Evolutionary conservation across 2,888 invertebrate species (phyloP).

Genomic region (Cerastis leucographa): DNA sequence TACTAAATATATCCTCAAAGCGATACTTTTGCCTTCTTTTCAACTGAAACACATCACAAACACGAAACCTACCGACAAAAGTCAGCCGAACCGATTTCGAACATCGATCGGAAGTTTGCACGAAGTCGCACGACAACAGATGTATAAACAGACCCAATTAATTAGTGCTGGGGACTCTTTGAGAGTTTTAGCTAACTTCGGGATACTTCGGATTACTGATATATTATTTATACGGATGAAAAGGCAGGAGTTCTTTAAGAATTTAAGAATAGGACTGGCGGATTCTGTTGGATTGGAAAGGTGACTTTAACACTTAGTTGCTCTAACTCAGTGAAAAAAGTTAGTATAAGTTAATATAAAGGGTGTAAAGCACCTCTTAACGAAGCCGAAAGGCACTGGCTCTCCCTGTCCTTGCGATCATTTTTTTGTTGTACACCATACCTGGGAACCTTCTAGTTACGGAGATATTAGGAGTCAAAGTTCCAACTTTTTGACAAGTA

Average conservation of each 20-base stretch:
- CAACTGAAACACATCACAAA: background rate
- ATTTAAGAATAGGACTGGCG: background rate
- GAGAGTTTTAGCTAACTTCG: constrained; percentile 27
- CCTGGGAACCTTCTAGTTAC: too few relatives aligned
- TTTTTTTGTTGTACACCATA: too few relatives aligned
- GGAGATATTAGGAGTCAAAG: too few relatives aligned
- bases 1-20: background rate
- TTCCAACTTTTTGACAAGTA: too few relatives aligned
- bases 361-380: too few relatives aligned
- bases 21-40: background rate
- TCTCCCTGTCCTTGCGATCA: too few relatives aligned
- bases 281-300: background rate
- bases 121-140: constrained; percentile 23
- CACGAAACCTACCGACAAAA: constrained; percentile 2
- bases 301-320: background rate
- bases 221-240: constrained; percentile 38
- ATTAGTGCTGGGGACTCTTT: constrained; percentile 51
- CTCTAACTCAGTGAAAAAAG: too few relatives aligned
- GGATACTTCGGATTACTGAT: constrained; percentile 29
- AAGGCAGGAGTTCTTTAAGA: background rate
- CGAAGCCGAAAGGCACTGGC: too few relatives aligned
- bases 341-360: too few relatives aligned
- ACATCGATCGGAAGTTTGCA: constrained; percentile 40
- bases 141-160: constrained; percentile 60
- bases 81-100: background rate